phyloP scores from a whole-genome alignment of 2,888 invertebrate species.

The Mesoligia furuncula region DNA sequence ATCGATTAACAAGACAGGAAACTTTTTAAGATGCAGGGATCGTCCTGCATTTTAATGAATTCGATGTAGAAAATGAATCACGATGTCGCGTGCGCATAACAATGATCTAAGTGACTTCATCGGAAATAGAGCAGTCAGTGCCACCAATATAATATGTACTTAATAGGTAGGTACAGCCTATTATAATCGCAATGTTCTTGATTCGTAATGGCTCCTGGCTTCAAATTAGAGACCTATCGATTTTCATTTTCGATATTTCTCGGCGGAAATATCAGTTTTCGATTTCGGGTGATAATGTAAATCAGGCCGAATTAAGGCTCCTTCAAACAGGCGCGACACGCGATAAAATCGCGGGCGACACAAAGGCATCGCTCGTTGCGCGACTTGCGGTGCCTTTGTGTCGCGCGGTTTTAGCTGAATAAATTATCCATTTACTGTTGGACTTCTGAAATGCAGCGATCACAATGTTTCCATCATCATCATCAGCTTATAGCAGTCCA shows the following conservation, averaged over 20 bases:
- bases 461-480: background rate
- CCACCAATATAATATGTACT: conserved; percentile 34
- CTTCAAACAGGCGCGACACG: too few relatives aligned
- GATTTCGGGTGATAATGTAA: background rate
- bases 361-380: too few relatives aligned
- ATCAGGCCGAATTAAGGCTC: background rate
- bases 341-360: too few relatives aligned
- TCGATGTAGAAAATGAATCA: conserved; percentile 57
- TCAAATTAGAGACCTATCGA: background rate
- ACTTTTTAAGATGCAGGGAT: conserved; percentile 37
- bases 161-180: background rate
- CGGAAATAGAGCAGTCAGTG: conserved; percentile 65
- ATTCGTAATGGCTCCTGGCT: background rate
- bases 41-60: conserved; percentile 52
- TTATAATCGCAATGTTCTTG: background rate
- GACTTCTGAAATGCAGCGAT: background rate
- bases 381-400: too few relatives aligned
- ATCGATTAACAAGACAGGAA: conserved; percentile 46
- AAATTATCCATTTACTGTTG: background rate
- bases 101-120: conserved; percentile 68
- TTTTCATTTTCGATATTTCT: background rate
- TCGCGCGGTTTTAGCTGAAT: background rate
- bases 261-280: background rate
- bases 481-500: too few relatives aligned
- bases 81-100: conserved; percentile 55